phyloP scores from a whole-genome alignment of 1,140 invertebrate species.

The Orchesella cincta region DNA sequence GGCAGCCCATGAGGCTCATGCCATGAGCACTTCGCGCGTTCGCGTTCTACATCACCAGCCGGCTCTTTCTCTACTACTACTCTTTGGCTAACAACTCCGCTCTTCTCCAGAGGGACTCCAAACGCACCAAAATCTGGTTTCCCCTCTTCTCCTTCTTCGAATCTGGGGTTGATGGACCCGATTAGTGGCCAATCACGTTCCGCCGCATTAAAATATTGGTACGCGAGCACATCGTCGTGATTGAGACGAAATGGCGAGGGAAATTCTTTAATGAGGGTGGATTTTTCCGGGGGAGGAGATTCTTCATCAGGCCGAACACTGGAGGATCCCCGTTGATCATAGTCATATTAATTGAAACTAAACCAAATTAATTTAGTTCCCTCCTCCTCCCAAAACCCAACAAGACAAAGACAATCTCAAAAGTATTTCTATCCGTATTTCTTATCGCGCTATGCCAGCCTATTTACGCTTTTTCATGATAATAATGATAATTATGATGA shows the following conservation, averaged over 20 bases:
- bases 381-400: too few relatives aligned
- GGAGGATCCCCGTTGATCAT: too few relatives aligned
- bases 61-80: constrained; percentile 96
- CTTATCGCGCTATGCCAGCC: too few relatives aligned
- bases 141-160: constrained; percentile 91
- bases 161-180: constrained; percentile 86
- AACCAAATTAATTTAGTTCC: too few relatives aligned
- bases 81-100: constrained; percentile 94
- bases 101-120: constrained; percentile 79
- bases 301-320: constrained; percentile 23
- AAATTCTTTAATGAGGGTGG: constrained; percentile 24
- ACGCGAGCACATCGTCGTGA: neutral
- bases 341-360: too few relatives aligned
- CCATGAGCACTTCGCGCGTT: constrained; percentile 99
- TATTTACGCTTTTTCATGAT: too few relatives aligned
- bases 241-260: constrained; percentile 22
- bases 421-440: too few relatives aligned
- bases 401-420: too few relatives aligned
- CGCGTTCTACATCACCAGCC: constrained; percentile 94
- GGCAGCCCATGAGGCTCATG: constrained; percentile 99
- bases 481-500: too few relatives aligned
- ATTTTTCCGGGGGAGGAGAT: neutral
- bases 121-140: constrained; percentile 78
- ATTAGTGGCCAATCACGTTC: constrained; percentile 67
- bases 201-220: constrained; percentile 47